A percentile compares a stretch with the other conserved stretches of the same genome.
phyloP scores from a whole-genome alignment of 2,113 vertebrate genomes.

The Lepus timidus region DNA sequence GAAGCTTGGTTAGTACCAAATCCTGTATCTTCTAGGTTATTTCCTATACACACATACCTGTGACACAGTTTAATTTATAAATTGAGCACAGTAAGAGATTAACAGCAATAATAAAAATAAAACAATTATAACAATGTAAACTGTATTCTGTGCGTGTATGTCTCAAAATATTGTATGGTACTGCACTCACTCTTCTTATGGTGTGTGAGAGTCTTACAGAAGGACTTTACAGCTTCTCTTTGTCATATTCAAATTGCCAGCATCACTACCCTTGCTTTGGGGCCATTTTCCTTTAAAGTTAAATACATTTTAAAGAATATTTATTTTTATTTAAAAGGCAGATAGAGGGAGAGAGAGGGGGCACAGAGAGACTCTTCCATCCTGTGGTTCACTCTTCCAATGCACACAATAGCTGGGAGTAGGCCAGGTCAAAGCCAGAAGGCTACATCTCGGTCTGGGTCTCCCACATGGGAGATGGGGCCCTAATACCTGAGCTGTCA shows the following conservation, averaged over 20 bases:
- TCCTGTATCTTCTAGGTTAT: neutral
- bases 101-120: neutral
- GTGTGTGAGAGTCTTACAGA: neutral
- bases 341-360: too few relatives aligned
- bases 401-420: too few relatives aligned
- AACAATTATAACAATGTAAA: neutral
- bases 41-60: neutral
- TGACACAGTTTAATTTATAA: neutral
- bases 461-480: too few relatives aligned
- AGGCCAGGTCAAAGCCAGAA: too few relatives aligned
- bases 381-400: too few relatives aligned
- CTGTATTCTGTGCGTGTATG: neutral
- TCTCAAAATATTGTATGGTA: neutral
- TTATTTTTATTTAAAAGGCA: too few relatives aligned
- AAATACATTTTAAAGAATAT: neutral
- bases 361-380: too few relatives aligned
- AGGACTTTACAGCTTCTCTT: neutral
- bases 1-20: neutral
- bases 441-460: too few relatives aligned
- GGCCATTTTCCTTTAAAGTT: too few relatives aligned
- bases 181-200: neutral
- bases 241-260: neutral
- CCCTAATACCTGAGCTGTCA: too few relatives aligned
- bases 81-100: neutral
- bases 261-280: neutral